Conservation (phyloP, 1,140 invertebrate species). For the Coptotermes formosanus region DNA sequence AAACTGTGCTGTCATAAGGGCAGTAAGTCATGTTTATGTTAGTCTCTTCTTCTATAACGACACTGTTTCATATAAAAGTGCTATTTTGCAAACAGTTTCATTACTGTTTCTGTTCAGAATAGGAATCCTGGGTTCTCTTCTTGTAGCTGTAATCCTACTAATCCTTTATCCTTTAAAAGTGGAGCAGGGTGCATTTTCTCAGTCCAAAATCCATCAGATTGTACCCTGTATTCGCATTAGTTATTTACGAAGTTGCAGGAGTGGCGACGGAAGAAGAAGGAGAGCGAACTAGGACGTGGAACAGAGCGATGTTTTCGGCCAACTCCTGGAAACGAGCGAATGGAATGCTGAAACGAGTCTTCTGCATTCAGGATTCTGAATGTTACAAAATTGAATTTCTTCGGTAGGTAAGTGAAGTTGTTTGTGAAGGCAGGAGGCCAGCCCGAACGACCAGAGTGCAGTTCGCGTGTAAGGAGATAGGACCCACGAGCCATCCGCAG, state of each 20-base stretch:
- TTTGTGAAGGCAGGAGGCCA: background rate
- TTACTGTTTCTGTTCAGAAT: too few relatives aligned
- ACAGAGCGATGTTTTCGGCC: too few relatives aligned
- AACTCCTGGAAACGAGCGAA: background rate
- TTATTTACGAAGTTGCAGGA: slow-evolving; percentile 3
- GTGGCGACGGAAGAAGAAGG: background rate
- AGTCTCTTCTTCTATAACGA: too few relatives aligned
- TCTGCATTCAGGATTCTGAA: background rate
- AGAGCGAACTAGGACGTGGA: too few relatives aligned
- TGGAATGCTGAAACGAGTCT: background rate
- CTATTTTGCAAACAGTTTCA: too few relatives aligned
- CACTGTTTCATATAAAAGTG: too few relatives aligned
- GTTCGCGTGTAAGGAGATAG: background rate
- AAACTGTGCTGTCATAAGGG: too few relatives aligned
- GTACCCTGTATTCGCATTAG: background rate
- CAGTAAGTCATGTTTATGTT: too few relatives aligned
- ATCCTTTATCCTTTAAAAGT: background rate
- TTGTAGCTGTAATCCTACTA: background rate
- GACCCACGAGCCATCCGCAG: background rate
- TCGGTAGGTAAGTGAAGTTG: background rate
- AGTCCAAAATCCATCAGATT: background rate
- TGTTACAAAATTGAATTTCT: slow-evolving; percentile 5
- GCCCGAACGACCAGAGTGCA: background rate
- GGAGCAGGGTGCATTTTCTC: background rate
- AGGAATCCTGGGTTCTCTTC: too few relatives aligned